Conservation (phyloP, 2,797 vertebrate species). For the Paratrypauchen microcephalus region DNA sequence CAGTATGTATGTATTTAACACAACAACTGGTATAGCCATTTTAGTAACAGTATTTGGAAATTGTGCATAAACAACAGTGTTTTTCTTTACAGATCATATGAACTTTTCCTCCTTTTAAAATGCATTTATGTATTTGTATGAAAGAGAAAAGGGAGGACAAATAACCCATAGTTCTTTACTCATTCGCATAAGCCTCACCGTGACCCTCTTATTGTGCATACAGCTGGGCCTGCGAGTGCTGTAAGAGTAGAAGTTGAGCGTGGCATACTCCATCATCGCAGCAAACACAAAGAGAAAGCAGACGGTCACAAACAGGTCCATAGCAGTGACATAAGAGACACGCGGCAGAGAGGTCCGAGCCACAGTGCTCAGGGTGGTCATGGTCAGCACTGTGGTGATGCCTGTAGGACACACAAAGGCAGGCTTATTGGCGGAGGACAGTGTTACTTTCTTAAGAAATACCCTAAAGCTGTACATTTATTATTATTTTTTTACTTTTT, state of each 20-base stretch:
- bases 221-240: conserved; percentile 79
- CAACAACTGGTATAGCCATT: no score
- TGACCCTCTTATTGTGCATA: conserved; percentile 81
- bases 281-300: conserved; percentile 98
- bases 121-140: no score
- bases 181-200: conserved; percentile 55
- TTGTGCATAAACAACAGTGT: no score
- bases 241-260: conserved; percentile 91
- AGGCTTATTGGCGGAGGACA: not conserved
- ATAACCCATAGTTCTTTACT: not conserved
- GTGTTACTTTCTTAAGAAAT: no score
- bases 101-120: no score
- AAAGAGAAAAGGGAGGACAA: conserved; percentile 13
- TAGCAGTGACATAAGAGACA: conserved; percentile 94
- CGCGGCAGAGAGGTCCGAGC: conserved; percentile 91
- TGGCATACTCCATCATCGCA: conserved; percentile 95
- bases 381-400: conserved; percentile 95
- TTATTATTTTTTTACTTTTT: no score
- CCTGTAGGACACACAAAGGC: conserved; percentile 68
- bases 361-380: conserved; percentile 95
- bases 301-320: conserved; percentile 97
- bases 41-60: no score
- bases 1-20: no score
- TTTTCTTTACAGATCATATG: no score
- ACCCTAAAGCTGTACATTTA: no score